phyloP scores from a whole-genome alignment of 2,113 vertebrate genomes.

The Melospiza georgiana region DNA sequence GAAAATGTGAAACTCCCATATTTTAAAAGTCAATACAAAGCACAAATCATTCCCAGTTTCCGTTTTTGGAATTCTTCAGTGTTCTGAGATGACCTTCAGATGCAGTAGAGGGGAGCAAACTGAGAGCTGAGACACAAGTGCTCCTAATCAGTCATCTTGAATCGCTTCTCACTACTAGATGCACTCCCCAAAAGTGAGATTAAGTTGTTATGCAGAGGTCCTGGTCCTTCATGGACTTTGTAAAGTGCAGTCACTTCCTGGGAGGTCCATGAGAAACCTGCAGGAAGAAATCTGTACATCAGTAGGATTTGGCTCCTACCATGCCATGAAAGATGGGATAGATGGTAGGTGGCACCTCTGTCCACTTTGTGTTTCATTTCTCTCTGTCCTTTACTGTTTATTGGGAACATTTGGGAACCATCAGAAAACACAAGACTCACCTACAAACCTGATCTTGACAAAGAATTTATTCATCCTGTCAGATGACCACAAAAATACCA shows the following conservation, averaged over 20 bases:
- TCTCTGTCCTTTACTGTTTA: not conserved
- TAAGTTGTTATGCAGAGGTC: not conserved
- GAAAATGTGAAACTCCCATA: not conserved
- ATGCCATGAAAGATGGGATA: not conserved
- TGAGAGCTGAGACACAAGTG: not conserved
- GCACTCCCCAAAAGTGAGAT: not conserved
- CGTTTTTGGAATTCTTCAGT: not conserved
- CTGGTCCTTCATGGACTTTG: not conserved
- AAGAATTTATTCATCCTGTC: constrained; percentile 64
- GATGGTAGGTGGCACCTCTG: not conserved
- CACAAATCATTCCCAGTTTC: not conserved
- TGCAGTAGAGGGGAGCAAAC: not conserved
- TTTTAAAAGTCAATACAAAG: not conserved
- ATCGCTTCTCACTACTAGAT: not conserved
- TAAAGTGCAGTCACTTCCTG: not conserved
- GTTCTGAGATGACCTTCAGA: not conserved
- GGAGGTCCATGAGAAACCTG: not conserved
- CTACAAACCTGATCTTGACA: constrained; percentile 71
- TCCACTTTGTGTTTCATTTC: not conserved
- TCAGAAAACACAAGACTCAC: constrained; percentile 66
- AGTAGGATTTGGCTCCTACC: not conserved
- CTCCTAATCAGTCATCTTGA: not conserved
- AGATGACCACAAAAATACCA: constrained; percentile 64
- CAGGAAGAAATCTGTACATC: not conserved
- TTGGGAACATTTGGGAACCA: constrained; percentile 54